Conservation (phyloP, 2,797 vertebrate species). For the Apogon talboti region DNA sequence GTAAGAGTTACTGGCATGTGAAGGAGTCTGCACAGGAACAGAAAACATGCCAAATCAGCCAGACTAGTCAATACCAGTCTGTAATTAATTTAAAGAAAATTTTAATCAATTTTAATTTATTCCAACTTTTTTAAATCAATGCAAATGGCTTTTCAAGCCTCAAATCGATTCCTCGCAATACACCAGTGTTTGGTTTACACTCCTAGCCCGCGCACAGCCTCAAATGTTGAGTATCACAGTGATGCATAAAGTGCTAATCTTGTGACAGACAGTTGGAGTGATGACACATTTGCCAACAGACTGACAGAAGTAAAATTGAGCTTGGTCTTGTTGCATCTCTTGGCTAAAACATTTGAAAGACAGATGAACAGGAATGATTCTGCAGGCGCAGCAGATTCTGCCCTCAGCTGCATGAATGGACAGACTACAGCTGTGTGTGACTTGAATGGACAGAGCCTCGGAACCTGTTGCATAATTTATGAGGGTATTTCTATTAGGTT, state of each 20-base stretch:
- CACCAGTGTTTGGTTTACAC: conserved; percentile 45
- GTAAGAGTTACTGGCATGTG: not conserved
- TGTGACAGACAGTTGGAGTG: conserved; percentile 37
- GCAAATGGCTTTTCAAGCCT: conserved; percentile 12
- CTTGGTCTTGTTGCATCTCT: conserved; percentile 36
- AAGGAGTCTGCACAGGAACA: not conserved
- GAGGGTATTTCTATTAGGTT: conserved; percentile 68
- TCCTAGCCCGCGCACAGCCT: conserved; percentile 16
- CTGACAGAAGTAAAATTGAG: conserved; percentile 52
- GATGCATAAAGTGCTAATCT: conserved; percentile 57
- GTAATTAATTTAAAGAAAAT: conserved; percentile 10
- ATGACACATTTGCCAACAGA: conserved; percentile 49
- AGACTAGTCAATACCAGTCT: not conserved
- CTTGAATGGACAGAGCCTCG: conserved; percentile 75
- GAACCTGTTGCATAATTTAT: conserved; percentile 81
- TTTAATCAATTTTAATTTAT: conserved; percentile 13
- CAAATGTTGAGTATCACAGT: conserved; percentile 29
- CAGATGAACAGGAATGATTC: conserved; percentile 68
- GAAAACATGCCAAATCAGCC: not conserved
- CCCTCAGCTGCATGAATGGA: conserved; percentile 71
- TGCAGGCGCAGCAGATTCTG: conserved; percentile 52
- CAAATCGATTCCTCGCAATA: conserved; percentile 20
- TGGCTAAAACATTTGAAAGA: conserved; percentile 57
- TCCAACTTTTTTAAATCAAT: conserved; percentile 20
- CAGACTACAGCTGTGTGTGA: conserved; percentile 80